Base-by-base conservation (phyloP, 2,888 invertebrate genomes). In the Drosophila borealis region DNA sequence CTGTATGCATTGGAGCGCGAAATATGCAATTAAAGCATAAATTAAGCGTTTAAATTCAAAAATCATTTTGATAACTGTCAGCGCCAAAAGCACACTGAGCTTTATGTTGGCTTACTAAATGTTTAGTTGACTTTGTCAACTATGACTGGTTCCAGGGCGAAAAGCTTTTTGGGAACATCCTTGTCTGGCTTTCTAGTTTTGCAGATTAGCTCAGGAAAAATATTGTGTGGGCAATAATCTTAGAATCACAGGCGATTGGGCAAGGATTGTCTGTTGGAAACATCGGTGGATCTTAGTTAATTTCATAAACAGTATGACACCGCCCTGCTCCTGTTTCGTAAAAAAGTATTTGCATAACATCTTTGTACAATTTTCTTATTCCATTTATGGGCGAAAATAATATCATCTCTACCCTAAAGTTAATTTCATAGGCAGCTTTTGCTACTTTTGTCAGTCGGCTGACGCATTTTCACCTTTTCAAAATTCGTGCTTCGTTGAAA, bases 11-110 rank as follows among this genome's bases (percentile, higher is more conserved):
- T 70, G 67, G 49, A 59, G 56, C 85, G 59, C 70, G 42, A 81
- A 83, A 88, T 79, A 69, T 76, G 81, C 84, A 89, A 85, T 87
- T 84, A 87, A 75, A 72, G 81, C 87, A 89, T 65, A 84, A 87
- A 89, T 83, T 80, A 78, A 80, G 78, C 66, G 62, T 69, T 62
- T 62, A 54, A 79, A 69, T 69, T 78, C 55, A 45, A 75, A 76
- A 51, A 63, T 65, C 68, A 67, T 57, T 74, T 74, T 19, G 10
- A 34, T 14, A 59, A 33, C 41, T 61, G 54, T 17, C 45, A 61
- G 14, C 10, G 8, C 17, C 51, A 21, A 21, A 6, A 48, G 33
- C 25, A 63, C 68, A 72, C 76, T 48, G 51, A n/a, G 9, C 46
- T 21, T n/a, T 4, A 14, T 8, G n/a, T 33, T 19, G 4, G 1